Base-by-base conservation (phyloP, 2,113 vertebrate genomes). In the Pangasianodon gigas region DNA sequence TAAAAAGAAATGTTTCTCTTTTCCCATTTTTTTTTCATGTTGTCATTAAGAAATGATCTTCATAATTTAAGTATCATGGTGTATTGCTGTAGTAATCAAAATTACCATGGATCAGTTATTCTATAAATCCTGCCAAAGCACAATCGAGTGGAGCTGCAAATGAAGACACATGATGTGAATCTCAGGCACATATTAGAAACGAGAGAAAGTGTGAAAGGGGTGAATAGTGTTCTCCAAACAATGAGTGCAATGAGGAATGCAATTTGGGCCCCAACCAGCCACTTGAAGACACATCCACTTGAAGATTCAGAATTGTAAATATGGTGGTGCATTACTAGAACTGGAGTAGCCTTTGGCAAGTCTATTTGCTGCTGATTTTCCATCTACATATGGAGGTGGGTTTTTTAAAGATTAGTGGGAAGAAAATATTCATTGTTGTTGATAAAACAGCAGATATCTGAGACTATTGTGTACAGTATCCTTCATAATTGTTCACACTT, bases 1-100 rank as follows among this genome's bases (percentile, higher is more conserved):
- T 89, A 93, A 94, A 94, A 92, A 85, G 19, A 48, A 58, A 88
- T 9, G 81, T 37, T 84, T 37, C n/a, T 21, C n/a, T 87, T 41
- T 85, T 83, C 6, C 26, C 29, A 65, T 90, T 19, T 90, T 88
- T 89, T 91, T 89, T 18, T 90, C 3, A 81, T 51, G 16, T 56
- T 56, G 18, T 18, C 54, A 19, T 56, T 19, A 19, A 56, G 5
- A 44, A 41, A 41, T 24, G 6, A 26, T 46, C 6, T 8, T 16
- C 16, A 19, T 56, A 52, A 81, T 52, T 54, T 9, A 21, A 21
- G n/a, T 37, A 37, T 82, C 16, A 54, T 82, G 52, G 13, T 18
- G 48, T 51, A 24, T 71, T 71, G 69, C 41, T 71, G 69, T 37
- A 60, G 10, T 13, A n/a, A 67, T 13, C n/a, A 69, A 69, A 29